These are phyloP conservation scores for Merluccius polli DNA, from an alignment of 2,797 vertebrate species.

Conservation along the genomic window DNA sequence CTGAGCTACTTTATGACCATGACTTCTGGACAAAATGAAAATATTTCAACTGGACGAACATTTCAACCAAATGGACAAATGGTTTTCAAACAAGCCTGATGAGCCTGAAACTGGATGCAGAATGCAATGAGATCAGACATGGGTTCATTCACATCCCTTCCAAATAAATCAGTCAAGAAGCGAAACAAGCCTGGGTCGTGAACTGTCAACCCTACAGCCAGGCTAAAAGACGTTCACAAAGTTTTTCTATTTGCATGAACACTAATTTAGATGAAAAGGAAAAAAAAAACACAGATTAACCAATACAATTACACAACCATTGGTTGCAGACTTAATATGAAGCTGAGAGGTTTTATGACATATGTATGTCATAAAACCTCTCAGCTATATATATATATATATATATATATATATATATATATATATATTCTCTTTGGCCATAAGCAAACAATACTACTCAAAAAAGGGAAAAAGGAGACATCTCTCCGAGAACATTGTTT, in stretches of 20 bases:
- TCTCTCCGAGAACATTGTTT: slow-evolving; percentile 41
- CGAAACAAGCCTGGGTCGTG: slow-evolving; percentile 7
- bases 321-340: slow-evolving; percentile 49
- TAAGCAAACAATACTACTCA: slow-evolving; percentile 39
- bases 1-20: background rate
- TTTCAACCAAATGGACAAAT: background rate
- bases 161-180: background rate
- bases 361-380: background rate
- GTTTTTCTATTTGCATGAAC: slow-evolving; percentile 70
- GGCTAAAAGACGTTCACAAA: slow-evolving; percentile 37
- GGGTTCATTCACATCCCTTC: background rate
- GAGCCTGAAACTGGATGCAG: background rate
- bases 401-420: slow-evolving; percentile 31
- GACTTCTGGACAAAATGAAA: background rate
- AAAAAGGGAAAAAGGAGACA: slow-evolving; percentile 47
- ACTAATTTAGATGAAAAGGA: slow-evolving; percentile 59
- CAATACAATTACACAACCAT: slow-evolving; percentile 50
- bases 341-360: slow-evolving; percentile 44
- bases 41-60: background rate
- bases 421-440: slow-evolving; percentile 56
- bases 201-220: slow-evolving; percentile 26
- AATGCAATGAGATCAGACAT: background rate
- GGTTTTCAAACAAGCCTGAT: background rate
- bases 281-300: slow-evolving; percentile 54
- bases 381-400: background rate